phyloP scores from a whole-genome alignment of 2,888 invertebrate species.

The Melipona bicolor region DNA sequence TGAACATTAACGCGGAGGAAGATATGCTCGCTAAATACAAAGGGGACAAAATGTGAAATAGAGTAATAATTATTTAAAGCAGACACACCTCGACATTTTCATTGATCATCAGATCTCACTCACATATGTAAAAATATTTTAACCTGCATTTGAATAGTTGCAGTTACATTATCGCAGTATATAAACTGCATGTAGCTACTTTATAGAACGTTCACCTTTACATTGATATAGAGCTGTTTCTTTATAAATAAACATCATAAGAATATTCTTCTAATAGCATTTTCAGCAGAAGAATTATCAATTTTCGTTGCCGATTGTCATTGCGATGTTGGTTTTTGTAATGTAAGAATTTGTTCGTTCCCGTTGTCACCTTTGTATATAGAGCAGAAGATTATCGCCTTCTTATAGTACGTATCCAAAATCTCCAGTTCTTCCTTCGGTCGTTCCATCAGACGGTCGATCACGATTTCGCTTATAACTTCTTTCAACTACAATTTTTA shows the following conservation, averaged over 20 bases:
- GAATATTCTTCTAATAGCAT: not conserved
- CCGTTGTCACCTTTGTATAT: conserved; percentile 15
- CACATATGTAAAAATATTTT: no score
- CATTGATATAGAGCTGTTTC: not conserved
- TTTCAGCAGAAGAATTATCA: not conserved
- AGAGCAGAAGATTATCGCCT: not conserved
- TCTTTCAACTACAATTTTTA: conserved; percentile 6
- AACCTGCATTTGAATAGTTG: no score
- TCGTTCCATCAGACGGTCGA: not conserved
- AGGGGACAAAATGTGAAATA: not conserved
- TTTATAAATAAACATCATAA: not conserved
- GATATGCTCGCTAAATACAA: not conserved
- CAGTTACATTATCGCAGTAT: no score
- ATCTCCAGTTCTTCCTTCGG: conserved; percentile 7
- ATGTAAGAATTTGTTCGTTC: not conserved
- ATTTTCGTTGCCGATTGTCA: not conserved
- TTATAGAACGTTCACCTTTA: no score
- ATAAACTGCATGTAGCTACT: no score
- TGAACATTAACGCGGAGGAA: not conserved
- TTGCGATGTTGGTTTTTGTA: not conserved
- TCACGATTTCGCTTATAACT: not conserved
- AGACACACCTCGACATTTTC: not conserved
- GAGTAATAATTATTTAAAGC: not conserved
- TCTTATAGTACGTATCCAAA: not conserved
- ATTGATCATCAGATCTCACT: not conserved